These are phyloP conservation scores for Danio kyathit DNA, from an alignment of 2,797 vertebrate genomes.

Conservation along the genomic window DNA sequence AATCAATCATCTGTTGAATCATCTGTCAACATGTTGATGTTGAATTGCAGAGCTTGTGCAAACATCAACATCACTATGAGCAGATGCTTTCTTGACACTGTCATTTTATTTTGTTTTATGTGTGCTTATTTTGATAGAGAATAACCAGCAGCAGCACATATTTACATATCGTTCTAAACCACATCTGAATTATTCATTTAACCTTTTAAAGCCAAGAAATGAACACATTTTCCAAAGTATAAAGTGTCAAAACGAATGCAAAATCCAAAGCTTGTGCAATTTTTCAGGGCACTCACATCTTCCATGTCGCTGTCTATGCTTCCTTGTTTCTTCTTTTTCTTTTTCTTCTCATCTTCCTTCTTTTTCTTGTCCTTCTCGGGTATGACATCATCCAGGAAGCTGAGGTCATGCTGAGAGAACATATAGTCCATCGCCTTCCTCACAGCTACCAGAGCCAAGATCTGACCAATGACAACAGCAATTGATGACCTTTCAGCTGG, in stretches of 20 bases:
- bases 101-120: too few relatives aligned
- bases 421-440: slow-evolving; percentile 96
- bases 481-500: neutral
- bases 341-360: slow-evolving; percentile 97
- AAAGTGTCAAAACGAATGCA: neutral
- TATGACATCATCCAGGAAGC: slow-evolving; percentile 97
- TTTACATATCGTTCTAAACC: too few relatives aligned
- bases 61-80: too few relatives aligned
- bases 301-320: slow-evolving; percentile 94
- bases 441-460: slow-evolving; percentile 95
- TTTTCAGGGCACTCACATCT: slow-evolving; percentile 82
- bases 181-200: too few relatives aligned
- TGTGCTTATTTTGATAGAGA: too few relatives aligned
- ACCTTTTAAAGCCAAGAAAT: neutral
- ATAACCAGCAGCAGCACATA: too few relatives aligned
- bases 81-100: too few relatives aligned
- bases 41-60: too few relatives aligned
- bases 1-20: too few relatives aligned
- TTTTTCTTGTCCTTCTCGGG: slow-evolving; percentile 99
- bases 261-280: neutral
- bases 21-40: too few relatives aligned
- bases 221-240: neutral
- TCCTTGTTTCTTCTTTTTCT: slow-evolving; percentile 89
- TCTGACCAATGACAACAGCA: slow-evolving; percentile 76
- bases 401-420: slow-evolving; percentile 95